These are phyloP conservation scores for Aratinga solstitialis DNA, from an alignment of 2,797 vertebrate species.

Conservation along the genomic window DNA sequence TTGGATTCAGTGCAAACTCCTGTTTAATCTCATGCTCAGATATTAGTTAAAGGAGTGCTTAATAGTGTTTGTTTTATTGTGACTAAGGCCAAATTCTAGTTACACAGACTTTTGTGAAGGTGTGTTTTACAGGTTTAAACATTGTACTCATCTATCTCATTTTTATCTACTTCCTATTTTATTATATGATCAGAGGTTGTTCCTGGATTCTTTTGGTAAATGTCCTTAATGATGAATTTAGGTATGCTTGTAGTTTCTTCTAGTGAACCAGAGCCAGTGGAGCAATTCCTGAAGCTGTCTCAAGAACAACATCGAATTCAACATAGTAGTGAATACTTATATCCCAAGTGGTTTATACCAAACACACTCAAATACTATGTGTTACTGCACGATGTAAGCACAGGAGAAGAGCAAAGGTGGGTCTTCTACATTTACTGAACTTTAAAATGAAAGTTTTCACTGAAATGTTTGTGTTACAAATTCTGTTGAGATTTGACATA, in stretches of 20 bases:
- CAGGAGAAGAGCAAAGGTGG: constrained; percentile 93
- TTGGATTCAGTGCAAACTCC: not conserved
- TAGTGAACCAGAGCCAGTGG: constrained; percentile 88
- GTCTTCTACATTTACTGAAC: constrained; percentile 14
- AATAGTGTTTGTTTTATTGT: not conserved
- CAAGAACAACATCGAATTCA: constrained; percentile 98
- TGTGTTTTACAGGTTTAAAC: not conserved
- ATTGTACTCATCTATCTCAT: not conserved
- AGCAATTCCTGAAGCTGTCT: constrained; percentile 94
- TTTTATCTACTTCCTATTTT: not conserved
- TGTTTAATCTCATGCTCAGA: not conserved
- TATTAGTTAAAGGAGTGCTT: not conserved
- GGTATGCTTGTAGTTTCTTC: constrained; percentile 97
- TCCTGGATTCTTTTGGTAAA: not conserved
- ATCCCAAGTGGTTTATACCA: constrained; percentile 98
- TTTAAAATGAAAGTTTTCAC: not conserved
- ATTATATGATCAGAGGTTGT: not conserved
- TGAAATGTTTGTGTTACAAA: not conserved
- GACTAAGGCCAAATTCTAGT: not conserved
- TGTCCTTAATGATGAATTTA: constrained; percentile 64
- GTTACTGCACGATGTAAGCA: constrained; percentile 90
- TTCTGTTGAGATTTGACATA: not conserved
- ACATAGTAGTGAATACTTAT: constrained; percentile 91
- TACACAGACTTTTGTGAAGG: not conserved
- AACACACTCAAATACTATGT: constrained; percentile 99